Conservation (phyloP, 2,888 invertebrate species). For the Carterocephalus palaemon region DNA sequence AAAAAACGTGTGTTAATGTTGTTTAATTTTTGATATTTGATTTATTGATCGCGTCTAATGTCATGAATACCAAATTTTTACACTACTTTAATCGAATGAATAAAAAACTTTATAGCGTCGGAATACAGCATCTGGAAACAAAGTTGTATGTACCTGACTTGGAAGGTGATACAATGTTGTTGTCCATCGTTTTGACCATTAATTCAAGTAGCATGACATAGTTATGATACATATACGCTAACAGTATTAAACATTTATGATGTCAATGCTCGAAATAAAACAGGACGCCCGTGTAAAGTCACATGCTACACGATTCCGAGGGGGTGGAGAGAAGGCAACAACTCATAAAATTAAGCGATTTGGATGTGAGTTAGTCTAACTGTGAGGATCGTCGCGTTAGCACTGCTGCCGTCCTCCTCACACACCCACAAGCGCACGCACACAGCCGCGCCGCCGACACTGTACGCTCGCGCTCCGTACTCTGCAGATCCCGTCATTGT, state of each 20-base stretch:
- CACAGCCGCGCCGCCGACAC: conserved; percentile 36
- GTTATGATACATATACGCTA: not conserved
- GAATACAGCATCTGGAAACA: too few relatives aligned
- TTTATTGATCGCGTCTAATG: too few relatives aligned
- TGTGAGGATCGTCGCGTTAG: conserved; percentile 75
- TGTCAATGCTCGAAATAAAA: conserved; percentile 3
- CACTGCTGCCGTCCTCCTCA: conserved; percentile 61
- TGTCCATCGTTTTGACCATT: too few relatives aligned
- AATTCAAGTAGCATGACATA: too few relatives aligned
- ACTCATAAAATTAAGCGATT: conserved; percentile 81
- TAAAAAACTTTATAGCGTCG: too few relatives aligned
- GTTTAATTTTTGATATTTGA: too few relatives aligned
- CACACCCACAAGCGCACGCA: conserved; percentile 49
- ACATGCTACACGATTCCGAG: conserved; percentile 51
- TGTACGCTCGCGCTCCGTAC: conserved; percentile 40
- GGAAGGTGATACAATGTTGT: too few relatives aligned
- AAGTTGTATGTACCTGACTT: too few relatives aligned
- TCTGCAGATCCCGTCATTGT: conserved; percentile 39
- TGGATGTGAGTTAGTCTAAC: conserved; percentile 79
- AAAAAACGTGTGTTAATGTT: too few relatives aligned
- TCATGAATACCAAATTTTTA: too few relatives aligned
- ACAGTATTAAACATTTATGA: not conserved
- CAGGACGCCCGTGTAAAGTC: conserved; percentile 50
- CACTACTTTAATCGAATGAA: too few relatives aligned
- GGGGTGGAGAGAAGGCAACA: conserved; percentile 80